Base-by-base conservation (phyloP, 2,113 vertebrate genomes). In the Indicator maculatus region DNA sequence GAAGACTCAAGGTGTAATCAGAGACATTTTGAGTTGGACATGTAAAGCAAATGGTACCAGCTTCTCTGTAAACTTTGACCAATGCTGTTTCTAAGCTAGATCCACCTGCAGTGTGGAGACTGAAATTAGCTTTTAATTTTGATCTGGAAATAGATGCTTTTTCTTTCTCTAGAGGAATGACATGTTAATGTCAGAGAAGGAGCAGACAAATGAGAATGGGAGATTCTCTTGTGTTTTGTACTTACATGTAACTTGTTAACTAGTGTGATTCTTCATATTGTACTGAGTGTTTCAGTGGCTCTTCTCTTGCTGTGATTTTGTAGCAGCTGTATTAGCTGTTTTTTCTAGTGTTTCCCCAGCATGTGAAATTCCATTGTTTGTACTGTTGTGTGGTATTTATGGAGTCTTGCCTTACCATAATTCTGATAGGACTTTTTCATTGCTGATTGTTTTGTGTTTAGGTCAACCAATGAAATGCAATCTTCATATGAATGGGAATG, bases 401-500 rank as follows among this genome's bases (percentile, higher is more conserved):
- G 58, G 33, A 26, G 44, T 69, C 31, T 63, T 52, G 23, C 50
- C 45, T 33, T 82, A 66, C 9, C 12, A 12, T 3, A 3, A 3
- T 71, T 91, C 38, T 63, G 13, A 75, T 55, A 33, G 41, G 3
- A 64, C 67, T 83, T 64, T 17, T 17, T 45, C 39, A 58, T 59
- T 47, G 60, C 74, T 47, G 65, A 26, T 24, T 52, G 50, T 52
- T 52, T 93, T n/a, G 71, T 76, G 75, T 82, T 39, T 95, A 99
- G 99, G 99, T 61, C 99, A 99, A 56, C 99, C 99, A 23, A 99
- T 99, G 99, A 99, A 99, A 96, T 99, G 99, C 96, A 99, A 99
- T 96, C 99, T 99, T 96, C 99, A 99, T 92, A 98, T 99, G 97
- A 99, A 99, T 86, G 99, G 99, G 74, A 99, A 98, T 77, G 98